Evolutionary conservation across 1,140 invertebrate genomes (phyloP).

Genomic region (Brachionus paranguensis): DNA sequence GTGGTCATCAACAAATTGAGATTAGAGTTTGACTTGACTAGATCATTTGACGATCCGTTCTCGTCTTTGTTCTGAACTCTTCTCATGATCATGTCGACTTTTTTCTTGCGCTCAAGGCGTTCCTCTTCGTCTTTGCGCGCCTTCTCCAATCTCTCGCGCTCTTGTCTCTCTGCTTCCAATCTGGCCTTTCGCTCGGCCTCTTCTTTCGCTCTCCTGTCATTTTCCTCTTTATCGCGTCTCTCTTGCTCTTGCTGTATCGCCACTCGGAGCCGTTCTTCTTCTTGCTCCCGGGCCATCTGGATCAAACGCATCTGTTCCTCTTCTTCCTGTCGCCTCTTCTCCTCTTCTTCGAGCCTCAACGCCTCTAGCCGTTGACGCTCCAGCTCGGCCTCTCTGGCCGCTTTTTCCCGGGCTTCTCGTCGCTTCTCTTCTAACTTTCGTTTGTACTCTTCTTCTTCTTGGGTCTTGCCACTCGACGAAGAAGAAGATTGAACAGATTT

Average conservation of each 20-base stretch:
- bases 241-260: slow-evolving; percentile 3
- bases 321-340: neutral
- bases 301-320: slow-evolving; percentile 4
- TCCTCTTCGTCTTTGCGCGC: slow-evolving; percentile 32
- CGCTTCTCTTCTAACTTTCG: slow-evolving; percentile 34
- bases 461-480: neutral
- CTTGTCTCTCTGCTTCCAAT: neutral
- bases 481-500: slow-evolving; percentile 21
- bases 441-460: slow-evolving; percentile 40
- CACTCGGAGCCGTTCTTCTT: slow-evolving; percentile 18
- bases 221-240: slow-evolving; percentile 16
- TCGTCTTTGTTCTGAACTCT: slow-evolving; percentile 37
- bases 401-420: slow-evolving; percentile 34
- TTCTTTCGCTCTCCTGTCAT: slow-evolving; percentile 20
- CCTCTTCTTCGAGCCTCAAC: slow-evolving; percentile 15
- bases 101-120: slow-evolving; percentile 21
- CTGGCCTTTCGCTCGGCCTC: slow-evolving; percentile 22
- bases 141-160: slow-evolving; percentile 7
- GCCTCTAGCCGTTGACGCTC: slow-evolving; percentile 2
- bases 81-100: slow-evolving; percentile 37
- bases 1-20: neutral
- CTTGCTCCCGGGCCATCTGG: neutral
- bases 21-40: slow-evolving; percentile 3
- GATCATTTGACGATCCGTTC: neutral
- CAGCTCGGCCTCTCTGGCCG: neutral